These are phyloP conservation scores for Mythimna albipuncta DNA, from an alignment of 2,888 invertebrate genomes.

Conservation along the genomic window DNA sequence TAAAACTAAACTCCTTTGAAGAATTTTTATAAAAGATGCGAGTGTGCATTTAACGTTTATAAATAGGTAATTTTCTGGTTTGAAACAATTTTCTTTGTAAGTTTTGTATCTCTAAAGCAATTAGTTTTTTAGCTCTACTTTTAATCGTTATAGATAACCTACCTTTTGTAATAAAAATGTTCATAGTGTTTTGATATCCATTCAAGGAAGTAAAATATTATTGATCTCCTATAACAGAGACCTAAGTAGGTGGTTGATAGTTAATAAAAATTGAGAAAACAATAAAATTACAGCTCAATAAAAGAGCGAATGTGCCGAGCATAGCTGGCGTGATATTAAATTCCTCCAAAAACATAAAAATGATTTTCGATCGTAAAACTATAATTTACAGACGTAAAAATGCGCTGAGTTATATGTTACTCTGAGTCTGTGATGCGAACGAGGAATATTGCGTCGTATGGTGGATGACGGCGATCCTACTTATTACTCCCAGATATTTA, in stretches of 20 bases:
- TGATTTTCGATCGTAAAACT: conserved; percentile 91
- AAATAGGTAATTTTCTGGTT: conserved; percentile 75
- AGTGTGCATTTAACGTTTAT: conserved; percentile 77
- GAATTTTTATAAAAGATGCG: conserved; percentile 76
- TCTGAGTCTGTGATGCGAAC: conserved; percentile 73
- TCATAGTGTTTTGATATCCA: conserved; percentile 42
- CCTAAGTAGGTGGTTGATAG: conserved; percentile 88
- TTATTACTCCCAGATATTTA: conserved; percentile 44
- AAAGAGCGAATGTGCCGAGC: conserved; percentile 89
- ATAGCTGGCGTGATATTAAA: conserved; percentile 90
- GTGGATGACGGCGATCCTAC: conserved; percentile 36
- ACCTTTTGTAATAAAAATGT: conserved; percentile 54
- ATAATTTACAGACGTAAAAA: conserved; percentile 91
- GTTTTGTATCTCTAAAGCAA: conserved; percentile 60
- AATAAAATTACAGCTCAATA: conserved; percentile 91
- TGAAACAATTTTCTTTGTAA: conserved; percentile 76
- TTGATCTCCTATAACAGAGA: conserved; percentile 78
- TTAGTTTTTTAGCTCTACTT: conserved; percentile 53
- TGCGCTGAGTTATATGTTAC: conserved; percentile 88
- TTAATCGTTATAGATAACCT: conserved; percentile 19
- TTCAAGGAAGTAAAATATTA: conserved; percentile 74
- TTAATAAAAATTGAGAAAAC: conserved; percentile 91
- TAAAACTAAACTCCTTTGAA: conserved; percentile 84
- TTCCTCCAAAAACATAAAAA: conserved; percentile 90
- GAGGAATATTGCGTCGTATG: conserved; percentile 69